Conservation (phyloP, 2,888 invertebrate species). For the Cephus pulcher region DNA sequence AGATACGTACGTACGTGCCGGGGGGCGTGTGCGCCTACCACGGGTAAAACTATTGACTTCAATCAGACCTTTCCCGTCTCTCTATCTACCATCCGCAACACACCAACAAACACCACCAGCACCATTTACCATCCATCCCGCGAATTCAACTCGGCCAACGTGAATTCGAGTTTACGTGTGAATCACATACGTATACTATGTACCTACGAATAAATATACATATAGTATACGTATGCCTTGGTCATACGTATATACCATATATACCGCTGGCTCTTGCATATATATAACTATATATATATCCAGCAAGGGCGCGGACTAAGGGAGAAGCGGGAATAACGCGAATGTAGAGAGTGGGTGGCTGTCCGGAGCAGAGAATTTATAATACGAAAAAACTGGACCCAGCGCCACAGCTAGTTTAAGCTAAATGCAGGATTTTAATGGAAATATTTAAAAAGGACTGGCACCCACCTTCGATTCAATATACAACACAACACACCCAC, state of each 20-base stretch:
- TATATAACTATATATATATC: neutral
- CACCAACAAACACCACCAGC: slow-evolving; percentile 16
- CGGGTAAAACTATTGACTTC: slow-evolving; percentile 57
- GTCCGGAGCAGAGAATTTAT: slow-evolving; percentile 57
- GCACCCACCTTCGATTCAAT: too few relatives aligned
- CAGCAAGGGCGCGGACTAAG: slow-evolving; percentile 22
- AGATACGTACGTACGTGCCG: slow-evolving; percentile 38
- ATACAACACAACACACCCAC: too few relatives aligned
- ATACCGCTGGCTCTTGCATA: neutral
- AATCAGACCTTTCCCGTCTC: slow-evolving; percentile 43
- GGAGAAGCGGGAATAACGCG: slow-evolving; percentile 18
- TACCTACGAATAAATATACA: too few relatives aligned
- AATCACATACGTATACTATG: slow-evolving; percentile 26
- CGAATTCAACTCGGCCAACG: slow-evolving; percentile 35
- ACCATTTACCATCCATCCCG: slow-evolving; percentile 23
- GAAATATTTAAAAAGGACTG: neutral
- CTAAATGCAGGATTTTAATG: neutral
- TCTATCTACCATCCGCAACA: slow-evolving; percentile 10
- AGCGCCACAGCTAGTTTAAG: slow-evolving; percentile 26
- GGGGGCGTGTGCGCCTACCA: slow-evolving; percentile 26
- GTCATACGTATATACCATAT: neutral
- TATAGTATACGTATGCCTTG: neutral
- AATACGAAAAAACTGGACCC: slow-evolving; percentile 44
- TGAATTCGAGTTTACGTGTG: slow-evolving; percentile 36
- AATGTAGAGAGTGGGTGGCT: slow-evolving; percentile 36